phyloP scores from a whole-genome alignment of 2,113 vertebrate genomes.

The Amphilophus citrinellus region DNA sequence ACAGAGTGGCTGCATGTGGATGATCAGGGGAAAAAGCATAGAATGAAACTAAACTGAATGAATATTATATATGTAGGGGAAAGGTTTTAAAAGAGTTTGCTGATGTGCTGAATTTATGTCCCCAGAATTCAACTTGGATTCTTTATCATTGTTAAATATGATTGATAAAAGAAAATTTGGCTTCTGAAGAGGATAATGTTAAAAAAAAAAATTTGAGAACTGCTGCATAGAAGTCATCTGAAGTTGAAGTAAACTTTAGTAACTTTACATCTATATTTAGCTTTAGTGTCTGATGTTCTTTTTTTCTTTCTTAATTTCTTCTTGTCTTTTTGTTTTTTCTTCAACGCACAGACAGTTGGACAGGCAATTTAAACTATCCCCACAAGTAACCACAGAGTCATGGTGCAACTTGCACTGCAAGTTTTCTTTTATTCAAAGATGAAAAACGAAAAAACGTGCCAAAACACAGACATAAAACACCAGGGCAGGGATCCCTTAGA shows the following conservation, averaged over 20 bases:
- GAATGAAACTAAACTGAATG: too few species aligned
- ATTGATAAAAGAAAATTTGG: not conserved
- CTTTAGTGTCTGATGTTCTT: not conserved
- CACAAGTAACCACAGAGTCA: not conserved
- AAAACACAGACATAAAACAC: constrained; percentile 14
- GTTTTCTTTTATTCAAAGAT: not conserved
- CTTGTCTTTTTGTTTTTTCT: not conserved
- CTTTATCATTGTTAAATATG: not conserved
- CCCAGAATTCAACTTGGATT: not conserved
- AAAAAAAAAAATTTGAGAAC: not conserved
- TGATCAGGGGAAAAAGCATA: too few species aligned
- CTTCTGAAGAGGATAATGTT: not conserved
- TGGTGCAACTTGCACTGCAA: not conserved
- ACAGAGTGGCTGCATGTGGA: too few species aligned
- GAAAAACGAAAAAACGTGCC: constrained; percentile 20
- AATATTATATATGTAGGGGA: too few species aligned
- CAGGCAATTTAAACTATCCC: not conserved
- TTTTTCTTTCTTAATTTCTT: not conserved
- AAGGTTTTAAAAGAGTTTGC: too few species aligned
- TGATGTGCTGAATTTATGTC: not conserved
- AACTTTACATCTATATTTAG: not conserved
- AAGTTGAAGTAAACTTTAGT: not conserved
- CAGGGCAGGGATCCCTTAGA: not conserved
- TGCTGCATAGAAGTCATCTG: not conserved
- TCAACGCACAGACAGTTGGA: not conserved